A percentile compares a stretch with the other conserved stretches of the same genome.
These are phyloP conservation scores for Meriones unguiculatus DNA, from an alignment of 2,113 vertebrate species.

Conservation along the genomic window DNA sequence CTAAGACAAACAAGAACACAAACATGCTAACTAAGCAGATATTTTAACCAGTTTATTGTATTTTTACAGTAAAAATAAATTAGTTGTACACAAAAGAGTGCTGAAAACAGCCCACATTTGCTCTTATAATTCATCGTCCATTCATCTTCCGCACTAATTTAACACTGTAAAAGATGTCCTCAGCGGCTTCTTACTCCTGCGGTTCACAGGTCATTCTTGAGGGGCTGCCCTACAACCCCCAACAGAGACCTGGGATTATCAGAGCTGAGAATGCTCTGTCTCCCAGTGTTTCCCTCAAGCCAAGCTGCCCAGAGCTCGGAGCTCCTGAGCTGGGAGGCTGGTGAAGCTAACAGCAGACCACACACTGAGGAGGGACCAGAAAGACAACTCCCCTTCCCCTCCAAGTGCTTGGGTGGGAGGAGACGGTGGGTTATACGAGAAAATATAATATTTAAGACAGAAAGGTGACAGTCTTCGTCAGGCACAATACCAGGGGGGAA, in stretches of 20 bases:
- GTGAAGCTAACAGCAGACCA: neutral
- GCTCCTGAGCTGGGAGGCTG: neutral
- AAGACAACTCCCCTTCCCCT: neutral
- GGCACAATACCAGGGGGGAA: slow-evolving; percentile 73
- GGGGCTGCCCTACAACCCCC: neutral
- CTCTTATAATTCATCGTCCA: slow-evolving; percentile 25
- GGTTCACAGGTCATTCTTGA: neutral
- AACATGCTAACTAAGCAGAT: neutral
- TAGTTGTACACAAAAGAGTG: slow-evolving; percentile 90
- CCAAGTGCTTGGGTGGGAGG: neutral
- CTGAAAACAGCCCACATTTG: slow-evolving; percentile 79
- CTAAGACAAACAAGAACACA: neutral
- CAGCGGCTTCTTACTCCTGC: neutral
- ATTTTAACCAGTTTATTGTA: slow-evolving; percentile 85
- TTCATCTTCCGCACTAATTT: neutral
- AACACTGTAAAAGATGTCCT: neutral
- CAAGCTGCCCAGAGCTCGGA: neutral
- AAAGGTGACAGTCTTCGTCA: slow-evolving; percentile 82
- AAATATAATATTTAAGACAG: slow-evolving; percentile 79
- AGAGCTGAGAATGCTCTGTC: neutral
- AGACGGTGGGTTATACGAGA: neutral
- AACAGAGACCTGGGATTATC: neutral
- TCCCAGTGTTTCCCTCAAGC: neutral
- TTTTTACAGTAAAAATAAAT: slow-evolving; percentile 92
- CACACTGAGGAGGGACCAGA: neutral